Evolutionary conservation across 2,888 invertebrate species (phyloP).

Genomic region (Perithous albicinctus): DNA sequence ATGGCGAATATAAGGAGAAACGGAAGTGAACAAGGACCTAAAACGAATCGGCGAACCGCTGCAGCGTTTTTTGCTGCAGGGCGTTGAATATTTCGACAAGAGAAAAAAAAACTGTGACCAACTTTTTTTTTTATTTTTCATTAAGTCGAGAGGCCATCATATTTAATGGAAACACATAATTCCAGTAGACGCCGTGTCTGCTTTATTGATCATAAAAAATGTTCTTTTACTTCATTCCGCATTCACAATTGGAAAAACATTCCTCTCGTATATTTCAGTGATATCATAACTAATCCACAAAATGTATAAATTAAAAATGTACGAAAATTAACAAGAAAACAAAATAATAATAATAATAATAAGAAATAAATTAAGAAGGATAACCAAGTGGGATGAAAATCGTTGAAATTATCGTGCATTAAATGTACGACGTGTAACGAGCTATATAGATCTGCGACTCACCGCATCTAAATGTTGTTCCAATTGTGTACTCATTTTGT

Average conservation of each 20-base stretch:
- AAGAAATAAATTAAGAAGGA: conserved; percentile 55
- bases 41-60: conserved; percentile 2
- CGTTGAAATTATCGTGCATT: conserved; percentile 81
- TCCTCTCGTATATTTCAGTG: conserved; percentile 78
- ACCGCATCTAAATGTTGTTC: conserved; percentile 85
- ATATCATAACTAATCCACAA: conserved; percentile 63
- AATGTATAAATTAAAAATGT: conserved; percentile 44
- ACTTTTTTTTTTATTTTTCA: background rate
- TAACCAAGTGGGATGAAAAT: conserved; percentile 74
- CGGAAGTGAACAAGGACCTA: conserved; percentile 45
- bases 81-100: conserved; percentile 41
- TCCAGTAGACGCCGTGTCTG: conserved; percentile 32
- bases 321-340: conserved; percentile 72
- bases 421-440: conserved; percentile 81
- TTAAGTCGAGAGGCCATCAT: conserved; percentile 7
- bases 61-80: conserved; percentile 25
- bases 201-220: conserved; percentile 16
- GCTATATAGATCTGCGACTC: conserved; percentile 83
- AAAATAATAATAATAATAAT: conserved; percentile 67
- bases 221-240: conserved; percentile 79
- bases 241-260: conserved; percentile 85
- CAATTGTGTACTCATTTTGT: conserved; percentile 81
- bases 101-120: conserved; percentile 42
- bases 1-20: conserved; percentile 35
- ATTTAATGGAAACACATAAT: conserved; percentile 37